A percentile compares a stretch with the other conserved stretches of the same genome.
These are phyloP conservation scores for Campoplex nolae DNA, from an alignment of 2,888 invertebrate genomes.

Conservation along the genomic window DNA sequence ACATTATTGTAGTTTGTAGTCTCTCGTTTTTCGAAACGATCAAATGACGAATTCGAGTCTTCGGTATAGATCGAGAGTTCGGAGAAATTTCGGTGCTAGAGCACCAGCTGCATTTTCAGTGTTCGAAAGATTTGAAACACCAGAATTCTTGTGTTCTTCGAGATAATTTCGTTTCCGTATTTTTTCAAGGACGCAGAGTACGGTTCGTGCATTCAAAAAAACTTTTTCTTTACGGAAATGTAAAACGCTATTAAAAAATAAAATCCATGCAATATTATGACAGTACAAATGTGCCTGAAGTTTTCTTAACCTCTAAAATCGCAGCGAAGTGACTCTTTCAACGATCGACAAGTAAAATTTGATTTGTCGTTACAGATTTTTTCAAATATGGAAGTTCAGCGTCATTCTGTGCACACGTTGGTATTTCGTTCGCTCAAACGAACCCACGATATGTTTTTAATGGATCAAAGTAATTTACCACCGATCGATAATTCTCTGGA, in stretches of 20 bases:
- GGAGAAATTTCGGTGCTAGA: no score
- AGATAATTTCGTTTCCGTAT: no score
- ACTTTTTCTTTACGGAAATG: background rate
- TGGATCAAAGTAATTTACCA: constrained; percentile 94
- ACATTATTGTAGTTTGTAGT: no score
- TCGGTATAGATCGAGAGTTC: no score
- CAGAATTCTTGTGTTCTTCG: no score
- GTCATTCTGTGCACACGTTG: constrained; percentile 98
- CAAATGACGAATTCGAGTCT: no score
- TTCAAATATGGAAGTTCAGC: constrained; percentile 88
- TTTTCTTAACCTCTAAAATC: background rate
- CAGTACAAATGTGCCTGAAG: background rate
- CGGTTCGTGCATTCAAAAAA: background rate
- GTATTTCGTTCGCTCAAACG: constrained; percentile 98
- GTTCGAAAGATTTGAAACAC: no score
- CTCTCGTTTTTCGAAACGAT: no score
- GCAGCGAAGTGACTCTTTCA: background rate
- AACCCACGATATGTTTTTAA: constrained; percentile 98
- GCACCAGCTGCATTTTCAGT: no score
- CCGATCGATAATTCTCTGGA: constrained; percentile 91
- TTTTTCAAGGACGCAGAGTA: no score
- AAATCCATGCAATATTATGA: background rate
- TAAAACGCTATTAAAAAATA: background rate
- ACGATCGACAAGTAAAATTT: background rate
- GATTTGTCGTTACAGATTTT: background rate